Base-by-base conservation (phyloP, 2,113 vertebrate genomes). In the cattle (Bos taurus) region DNA sequence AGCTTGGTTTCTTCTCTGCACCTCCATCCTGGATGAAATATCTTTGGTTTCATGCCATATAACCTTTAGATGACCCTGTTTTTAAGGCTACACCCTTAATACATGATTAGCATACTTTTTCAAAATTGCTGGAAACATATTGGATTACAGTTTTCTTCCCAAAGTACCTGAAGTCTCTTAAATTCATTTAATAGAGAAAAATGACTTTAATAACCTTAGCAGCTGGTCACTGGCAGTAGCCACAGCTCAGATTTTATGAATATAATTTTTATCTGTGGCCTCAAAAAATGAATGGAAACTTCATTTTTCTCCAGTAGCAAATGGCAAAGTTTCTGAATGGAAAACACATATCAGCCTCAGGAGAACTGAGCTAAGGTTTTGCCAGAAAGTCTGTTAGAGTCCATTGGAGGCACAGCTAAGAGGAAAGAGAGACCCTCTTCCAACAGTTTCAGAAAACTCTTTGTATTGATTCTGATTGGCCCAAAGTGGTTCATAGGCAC, bases 141-240 rank as follows among this genome's bases (percentile, higher is more conserved):
- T 90, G 82, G 43, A 62, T 94, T 95, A 7, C 56, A 71, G 52
- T 97, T 97, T 97, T 94, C 91, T 64, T 95, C 81, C 80, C 43
- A 84, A 94, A 92, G 80, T 90, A 48, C 54, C 94, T 94, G 48
- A n/a, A 60, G 43, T 91, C 93, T 97, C 81, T 91, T 90, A 71
- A 54, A 78, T 96, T 93, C 56, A 93, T 83, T 97, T 97, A 96
- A 97, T 93, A 83, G 19, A 96, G 97, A 98, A 98, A 98, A 97
- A 97, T 98, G 91, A 86, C 88, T 97, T 97, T 96, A 98, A 98
- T 98, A 98, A 97, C 71, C 36, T 84, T 89, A 90, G 52, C 36
- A 97, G 81, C 43, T 92, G 40, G 80, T 97, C 89, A 91, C 81
- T 78, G 87, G n/a, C 48, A 97, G 80, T 60, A 90, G 62, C 67